A percentile compares a stretch with the other conserved stretches of the same genome.
Evolutionary conservation across 2,797 vertebrate genomes (phyloP).

Genomic region (Melanotaenia boesemani): DNA sequence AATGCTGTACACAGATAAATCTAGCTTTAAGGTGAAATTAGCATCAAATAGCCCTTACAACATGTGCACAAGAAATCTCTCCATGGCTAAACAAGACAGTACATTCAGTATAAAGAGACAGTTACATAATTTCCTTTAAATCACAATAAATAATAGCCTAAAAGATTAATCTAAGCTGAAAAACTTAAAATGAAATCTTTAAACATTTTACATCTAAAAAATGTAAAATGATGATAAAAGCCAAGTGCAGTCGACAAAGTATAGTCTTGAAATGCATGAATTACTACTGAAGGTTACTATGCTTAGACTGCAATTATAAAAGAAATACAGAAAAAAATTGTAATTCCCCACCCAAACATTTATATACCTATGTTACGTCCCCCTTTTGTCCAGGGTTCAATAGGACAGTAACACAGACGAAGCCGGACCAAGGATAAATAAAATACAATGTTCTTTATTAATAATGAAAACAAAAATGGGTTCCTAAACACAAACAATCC

Average conservation of each 20-base stretch:
- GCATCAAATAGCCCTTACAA: neutral
- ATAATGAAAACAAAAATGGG: no score
- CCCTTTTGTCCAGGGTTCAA: no score
- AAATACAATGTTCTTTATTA: no score
- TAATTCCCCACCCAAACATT: neutral
- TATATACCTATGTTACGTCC: no score
- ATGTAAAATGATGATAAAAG: neutral
- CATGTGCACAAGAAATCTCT: neutral
- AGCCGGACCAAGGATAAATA: no score
- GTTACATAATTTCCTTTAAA: no score
- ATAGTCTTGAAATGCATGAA: neutral
- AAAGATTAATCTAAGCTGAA: neutral
- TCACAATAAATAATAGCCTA: no score
- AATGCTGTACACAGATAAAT: neutral
- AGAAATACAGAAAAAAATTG: neutral
- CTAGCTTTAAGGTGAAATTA: conserved; percentile 3
- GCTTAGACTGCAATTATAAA: neutral
- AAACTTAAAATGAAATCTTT: neutral
- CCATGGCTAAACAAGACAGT: neutral
- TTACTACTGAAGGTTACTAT: neutral
- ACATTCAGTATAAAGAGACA: no score
- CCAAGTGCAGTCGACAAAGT: neutral
- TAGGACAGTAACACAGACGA: no score
- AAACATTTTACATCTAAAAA: neutral
- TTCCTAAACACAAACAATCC: no score